Conservation (phyloP, 1,140 invertebrate species). For the Octopus bimaculoides region DNA sequence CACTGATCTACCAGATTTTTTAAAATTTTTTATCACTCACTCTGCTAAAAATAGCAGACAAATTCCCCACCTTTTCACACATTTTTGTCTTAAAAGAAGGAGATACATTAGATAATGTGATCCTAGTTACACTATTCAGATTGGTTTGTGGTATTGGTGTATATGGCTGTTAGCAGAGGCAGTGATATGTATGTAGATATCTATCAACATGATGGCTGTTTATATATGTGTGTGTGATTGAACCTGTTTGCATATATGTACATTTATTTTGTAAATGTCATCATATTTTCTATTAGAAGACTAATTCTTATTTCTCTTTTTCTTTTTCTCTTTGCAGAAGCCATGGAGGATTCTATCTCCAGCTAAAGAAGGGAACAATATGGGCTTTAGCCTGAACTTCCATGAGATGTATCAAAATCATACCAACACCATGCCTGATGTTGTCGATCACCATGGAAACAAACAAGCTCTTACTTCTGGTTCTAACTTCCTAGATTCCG, state of each 20-base stretch:
- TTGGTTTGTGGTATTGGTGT: too few relatives aligned
- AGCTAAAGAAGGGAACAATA: constrained; percentile 2
- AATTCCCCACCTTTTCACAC: too few relatives aligned
- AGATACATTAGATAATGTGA: too few relatives aligned
- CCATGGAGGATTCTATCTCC: constrained; percentile 25
- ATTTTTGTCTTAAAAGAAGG: too few relatives aligned
- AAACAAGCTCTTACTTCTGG: constrained; percentile 1
- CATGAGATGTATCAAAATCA: constrained; percentile 14
- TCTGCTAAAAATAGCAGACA: too few relatives aligned
- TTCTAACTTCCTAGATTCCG: neutral
- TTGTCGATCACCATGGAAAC: constrained; percentile 13
- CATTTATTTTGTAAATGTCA: neutral
- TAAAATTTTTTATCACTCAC: too few relatives aligned
- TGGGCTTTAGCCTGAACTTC: constrained; percentile 8
- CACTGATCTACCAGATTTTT: too few relatives aligned
- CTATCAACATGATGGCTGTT: too few relatives aligned
- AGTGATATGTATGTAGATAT: too few relatives aligned
- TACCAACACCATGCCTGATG: constrained; percentile 9
- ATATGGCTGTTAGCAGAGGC: too few relatives aligned
- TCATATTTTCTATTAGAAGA: neutral
- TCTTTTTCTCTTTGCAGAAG: constrained; percentile 19
- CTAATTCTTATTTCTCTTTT: neutral
- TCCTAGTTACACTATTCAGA: too few relatives aligned
- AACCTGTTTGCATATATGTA: neutral
- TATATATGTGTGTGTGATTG: too few relatives aligned